Evolutionary conservation across 2,888 invertebrate genomes (phyloP).

Genomic region (Pandemis cinnamomeana): DNA sequence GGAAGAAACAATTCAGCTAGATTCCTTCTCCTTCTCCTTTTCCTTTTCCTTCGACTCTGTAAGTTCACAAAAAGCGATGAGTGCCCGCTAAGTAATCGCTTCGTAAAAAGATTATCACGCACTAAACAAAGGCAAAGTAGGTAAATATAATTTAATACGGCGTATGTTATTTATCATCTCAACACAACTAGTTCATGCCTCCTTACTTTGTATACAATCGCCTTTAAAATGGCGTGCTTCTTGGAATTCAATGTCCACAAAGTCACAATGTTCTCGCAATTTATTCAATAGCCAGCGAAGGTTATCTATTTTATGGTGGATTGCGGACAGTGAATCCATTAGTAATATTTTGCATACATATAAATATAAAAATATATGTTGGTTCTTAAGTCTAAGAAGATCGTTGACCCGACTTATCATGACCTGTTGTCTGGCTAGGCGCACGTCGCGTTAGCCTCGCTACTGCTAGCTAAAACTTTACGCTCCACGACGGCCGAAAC

Average conservation of each 20-base stretch:
- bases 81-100: constrained; percentile 3
- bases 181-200: constrained; percentile 29
- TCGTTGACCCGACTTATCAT: constrained; percentile 65
- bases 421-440: constrained; percentile 78
- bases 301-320: constrained; percentile 21
- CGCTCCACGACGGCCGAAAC: constrained; percentile 5
- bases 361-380: constrained; percentile 6
- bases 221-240: constrained; percentile 18
- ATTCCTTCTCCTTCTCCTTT: constrained; percentile 86
- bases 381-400: constrained; percentile 39
- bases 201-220: constrained; percentile 25
- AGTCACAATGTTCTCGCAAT: neutral
- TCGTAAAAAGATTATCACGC: constrained; percentile 18
- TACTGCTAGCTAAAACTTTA: neutral
- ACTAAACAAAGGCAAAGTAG: constrained; percentile 28
- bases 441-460: constrained; percentile 50
- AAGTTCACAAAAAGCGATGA: constrained; percentile 54
- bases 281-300: constrained; percentile 1
- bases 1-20: constrained; percentile 85
- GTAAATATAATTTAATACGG: constrained; percentile 11
- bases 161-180: constrained; percentile 28
- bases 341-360: constrained; percentile 25
- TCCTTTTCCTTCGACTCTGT: constrained; percentile 88
- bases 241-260: constrained; percentile 34
- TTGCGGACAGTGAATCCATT: constrained; percentile 29